Percentiles rank a stretch among this genome's conserved stretches.
Conservation (phyloP, 1,140 invertebrate species). For the Bombus picipes region DNA sequence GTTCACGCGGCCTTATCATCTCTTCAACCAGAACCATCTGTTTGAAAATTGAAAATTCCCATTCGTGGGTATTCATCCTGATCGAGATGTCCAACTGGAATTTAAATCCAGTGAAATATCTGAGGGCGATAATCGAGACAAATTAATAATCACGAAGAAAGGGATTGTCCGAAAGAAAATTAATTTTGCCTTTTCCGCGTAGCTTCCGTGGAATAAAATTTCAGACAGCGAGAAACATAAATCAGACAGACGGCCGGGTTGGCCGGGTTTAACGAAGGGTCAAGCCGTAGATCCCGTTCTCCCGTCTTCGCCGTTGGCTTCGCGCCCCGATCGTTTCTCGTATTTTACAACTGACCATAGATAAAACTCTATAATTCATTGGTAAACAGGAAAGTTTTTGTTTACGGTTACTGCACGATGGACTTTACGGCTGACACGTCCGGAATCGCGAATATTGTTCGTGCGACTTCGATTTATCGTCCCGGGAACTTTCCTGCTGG, state of each 20-base stretch:
- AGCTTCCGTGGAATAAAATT: constrained; percentile 4
- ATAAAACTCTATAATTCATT: constrained; percentile 38
- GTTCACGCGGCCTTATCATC: not conserved
- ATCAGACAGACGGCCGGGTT: constrained; percentile 17
- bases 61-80: not conserved
- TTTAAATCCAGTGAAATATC: not conserved
- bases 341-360: constrained; percentile 18
- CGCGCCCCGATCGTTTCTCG: not conserved
- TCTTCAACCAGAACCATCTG: not conserved
- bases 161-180: not conserved
- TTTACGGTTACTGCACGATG: constrained; percentile 13
- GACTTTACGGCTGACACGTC: not conserved
- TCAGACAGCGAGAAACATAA: constrained; percentile 28
- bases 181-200: not conserved
- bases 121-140: not conserved
- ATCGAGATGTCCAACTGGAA: not conserved
- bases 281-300: constrained; percentile 13
- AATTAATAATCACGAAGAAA: constrained; percentile 8
- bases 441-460: constrained; percentile 12
- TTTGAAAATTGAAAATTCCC: not conserved
- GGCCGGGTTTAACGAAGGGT: constrained; percentile 28
- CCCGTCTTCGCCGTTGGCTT: constrained; percentile 23
- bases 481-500: not conserved
- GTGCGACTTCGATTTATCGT: constrained; percentile 9
- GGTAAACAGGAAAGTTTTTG: constrained; percentile 23